Base-by-base conservation (phyloP, 2,888 invertebrate genomes). In the Pammene fasciana region DNA sequence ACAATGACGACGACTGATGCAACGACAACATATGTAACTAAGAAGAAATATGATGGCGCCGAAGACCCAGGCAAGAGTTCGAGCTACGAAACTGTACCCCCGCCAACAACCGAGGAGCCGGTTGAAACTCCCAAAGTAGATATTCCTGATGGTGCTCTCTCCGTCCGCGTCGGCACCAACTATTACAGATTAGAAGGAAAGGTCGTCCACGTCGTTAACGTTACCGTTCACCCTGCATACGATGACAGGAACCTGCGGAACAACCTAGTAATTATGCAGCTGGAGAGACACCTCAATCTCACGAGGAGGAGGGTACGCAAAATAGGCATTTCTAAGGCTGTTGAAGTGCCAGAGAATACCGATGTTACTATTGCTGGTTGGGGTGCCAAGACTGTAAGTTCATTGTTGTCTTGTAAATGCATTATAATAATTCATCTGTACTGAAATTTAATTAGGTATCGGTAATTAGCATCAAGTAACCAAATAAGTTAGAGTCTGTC, bases 171-270 rank as follows among this genome's bases (percentile, higher is more conserved):
- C 0, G 91, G 91, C n/a, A 88, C 86, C 72, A 82, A 81, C 14
- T 85, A 81, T 71, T 86, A 84, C 73, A 79, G 76, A 2, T 77
- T 77, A 1, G 85, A 84, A 0, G 90, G 89, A 0, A 89, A 90
- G 67, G 77, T 76, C 3, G 83, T 91, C 13, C 73, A 80, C 0
- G 77, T 88, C 0, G 36, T 85, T 0, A 86, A 90, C 52, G 81
- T 90, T 9, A 87, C 87, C 73, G 90, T 91, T 68, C 83, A 91
- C 56, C 90, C 90, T 0, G 68, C 62, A 0, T 91, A 90, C 71
- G 74, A 86, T 46, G 88, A 90, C 0, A 83, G 79, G 71, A 84
- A 75, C 26, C 77, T 91, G 57, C 75, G 57, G 11, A 76, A 90
- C 70, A 91, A 91, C 72, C 70, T 92, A 0, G 87, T 85, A 0